Evolutionary conservation across 2,797 vertebrate species (phyloP).

Genomic region (Kryptolebias ocellatus): DNA sequence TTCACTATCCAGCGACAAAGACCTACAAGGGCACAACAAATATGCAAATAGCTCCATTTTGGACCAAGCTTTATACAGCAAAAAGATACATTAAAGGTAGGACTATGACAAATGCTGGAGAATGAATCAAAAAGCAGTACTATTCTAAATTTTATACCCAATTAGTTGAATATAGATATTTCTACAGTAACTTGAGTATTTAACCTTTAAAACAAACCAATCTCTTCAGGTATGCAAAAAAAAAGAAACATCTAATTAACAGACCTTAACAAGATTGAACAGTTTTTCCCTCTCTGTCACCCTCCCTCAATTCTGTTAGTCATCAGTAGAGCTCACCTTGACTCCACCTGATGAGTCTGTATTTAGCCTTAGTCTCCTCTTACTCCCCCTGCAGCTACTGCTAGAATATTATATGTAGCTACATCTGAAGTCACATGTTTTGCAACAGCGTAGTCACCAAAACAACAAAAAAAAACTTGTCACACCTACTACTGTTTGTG

Average conservation of each 20-base stretch:
- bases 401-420: background rate
- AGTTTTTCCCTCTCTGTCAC: too few species aligned
- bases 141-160: too few species aligned
- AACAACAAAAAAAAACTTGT: constrained; percentile 2
- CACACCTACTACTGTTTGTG: constrained; percentile 2
- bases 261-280: too few species aligned
- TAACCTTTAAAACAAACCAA: background rate
- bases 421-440: background rate
- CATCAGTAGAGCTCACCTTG: background rate
- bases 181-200: background rate
- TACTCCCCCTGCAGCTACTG: background rate
- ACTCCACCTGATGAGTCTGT: background rate
- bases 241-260: too few species aligned
- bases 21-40: background rate
- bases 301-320: background rate
- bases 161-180: too few species aligned
- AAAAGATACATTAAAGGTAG: too few species aligned
- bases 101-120: too few species aligned
- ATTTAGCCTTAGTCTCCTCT: background rate
- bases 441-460: background rate
- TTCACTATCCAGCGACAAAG: background rate
- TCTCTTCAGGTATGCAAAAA: too few species aligned
- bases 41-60: background rate
- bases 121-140: too few species aligned
- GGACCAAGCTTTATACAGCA: background rate